Conservation (phyloP, 2,113 vertebrate genomes). For the Lonchura striata region DNA sequence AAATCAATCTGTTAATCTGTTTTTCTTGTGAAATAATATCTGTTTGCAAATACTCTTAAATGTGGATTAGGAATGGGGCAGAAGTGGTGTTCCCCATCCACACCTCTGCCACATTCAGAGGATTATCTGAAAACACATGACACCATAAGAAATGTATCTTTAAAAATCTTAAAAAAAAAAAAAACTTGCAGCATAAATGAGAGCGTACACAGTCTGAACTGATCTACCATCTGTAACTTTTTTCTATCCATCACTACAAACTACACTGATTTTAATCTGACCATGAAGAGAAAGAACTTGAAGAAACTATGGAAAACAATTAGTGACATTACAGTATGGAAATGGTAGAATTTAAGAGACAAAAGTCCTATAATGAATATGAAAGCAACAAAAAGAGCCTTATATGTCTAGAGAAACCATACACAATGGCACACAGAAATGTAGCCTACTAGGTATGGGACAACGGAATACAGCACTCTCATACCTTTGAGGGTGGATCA, state of each 20-base stretch:
- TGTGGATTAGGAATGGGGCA: neutral
- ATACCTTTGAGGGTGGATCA: neutral
- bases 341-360: neutral
- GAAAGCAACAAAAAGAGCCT: neutral
- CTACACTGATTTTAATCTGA: neutral
- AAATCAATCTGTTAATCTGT: neutral
- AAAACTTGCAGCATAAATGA: neutral
- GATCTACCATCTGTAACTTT: neutral
- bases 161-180: too few relatives aligned
- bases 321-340: neutral
- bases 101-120: neutral
- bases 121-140: neutral
- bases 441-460: neutral
- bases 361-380: neutral
- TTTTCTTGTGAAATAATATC: constrained; percentile 8
- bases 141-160: neutral
- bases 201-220: neutral
- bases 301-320: neutral
- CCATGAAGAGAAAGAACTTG: neutral
- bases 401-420: neutral
- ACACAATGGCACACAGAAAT: neutral
- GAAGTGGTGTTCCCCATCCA: neutral
- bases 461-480: neutral
- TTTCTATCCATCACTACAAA: neutral
- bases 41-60: neutral